phyloP scores from a whole-genome alignment of 2,888 invertebrate genomes.

The Synergus laeviventris region DNA sequence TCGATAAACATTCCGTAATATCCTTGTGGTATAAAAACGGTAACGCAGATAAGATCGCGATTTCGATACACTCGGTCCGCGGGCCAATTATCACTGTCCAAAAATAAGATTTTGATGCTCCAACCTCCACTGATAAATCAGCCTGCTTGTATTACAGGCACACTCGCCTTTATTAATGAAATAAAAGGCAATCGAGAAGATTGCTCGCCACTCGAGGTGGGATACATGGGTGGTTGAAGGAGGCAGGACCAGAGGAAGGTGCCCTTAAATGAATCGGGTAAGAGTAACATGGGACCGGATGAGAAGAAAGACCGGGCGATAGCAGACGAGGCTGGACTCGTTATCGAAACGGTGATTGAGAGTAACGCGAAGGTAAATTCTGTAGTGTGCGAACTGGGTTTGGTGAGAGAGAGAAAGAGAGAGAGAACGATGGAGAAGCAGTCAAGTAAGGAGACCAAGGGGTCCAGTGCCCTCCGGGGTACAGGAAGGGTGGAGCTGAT shows the following conservation, averaged over 20 bases:
- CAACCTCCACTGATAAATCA: slow-evolving; percentile 27
- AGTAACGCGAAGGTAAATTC: slow-evolving; percentile 48
- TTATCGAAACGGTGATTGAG: slow-evolving; percentile 61
- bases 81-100: slow-evolving; percentile 23
- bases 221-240: slow-evolving; percentile 13
- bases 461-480: slow-evolving; percentile 22
- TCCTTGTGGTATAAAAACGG: slow-evolving; percentile 17
- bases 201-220: neutral
- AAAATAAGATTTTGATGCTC: slow-evolving; percentile 13
- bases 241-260: slow-evolving; percentile 41
- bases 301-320: slow-evolving; percentile 44
- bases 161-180: slow-evolving; percentile 26
- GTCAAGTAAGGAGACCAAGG: slow-evolving; percentile 6
- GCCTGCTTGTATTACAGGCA: neutral
- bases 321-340: slow-evolving; percentile 50
- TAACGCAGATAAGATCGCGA: slow-evolving; percentile 18
- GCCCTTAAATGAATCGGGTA: neutral
- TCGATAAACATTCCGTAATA: slow-evolving; percentile 22
- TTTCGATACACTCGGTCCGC: slow-evolving; percentile 7
- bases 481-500: slow-evolving; percentile 55
- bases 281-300: slow-evolving; percentile 15
- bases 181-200: slow-evolving; percentile 27
- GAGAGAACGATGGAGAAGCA: neutral
- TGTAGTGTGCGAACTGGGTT: slow-evolving; percentile 23
- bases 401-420: neutral